Conservation (phyloP, 2,797 vertebrate species). For the Poeciliopsis paucimaculata region DNA sequence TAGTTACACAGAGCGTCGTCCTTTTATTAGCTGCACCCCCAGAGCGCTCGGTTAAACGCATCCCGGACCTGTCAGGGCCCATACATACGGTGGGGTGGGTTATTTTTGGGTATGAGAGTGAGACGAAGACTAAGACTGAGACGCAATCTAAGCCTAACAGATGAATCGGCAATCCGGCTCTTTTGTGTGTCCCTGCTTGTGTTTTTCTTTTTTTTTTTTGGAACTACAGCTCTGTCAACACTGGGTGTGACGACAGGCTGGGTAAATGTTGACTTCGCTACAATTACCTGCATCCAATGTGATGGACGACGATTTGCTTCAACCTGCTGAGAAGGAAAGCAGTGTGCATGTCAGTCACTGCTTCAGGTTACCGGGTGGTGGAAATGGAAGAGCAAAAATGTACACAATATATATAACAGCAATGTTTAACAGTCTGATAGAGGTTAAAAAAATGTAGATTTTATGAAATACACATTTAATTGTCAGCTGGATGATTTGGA, state of each 20-base stretch:
- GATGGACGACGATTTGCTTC: slow-evolving; percentile 32
- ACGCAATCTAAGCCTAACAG: slow-evolving; percentile 26
- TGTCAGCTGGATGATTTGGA: background rate
- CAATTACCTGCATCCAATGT: slow-evolving; percentile 40
- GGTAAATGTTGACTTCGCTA: slow-evolving; percentile 34
- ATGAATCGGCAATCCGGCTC: slow-evolving; percentile 39
- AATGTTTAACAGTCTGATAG: no score
- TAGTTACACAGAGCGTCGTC: slow-evolving; percentile 62
- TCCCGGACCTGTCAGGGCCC: slow-evolving; percentile 57
- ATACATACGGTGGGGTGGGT: slow-evolving; percentile 38
- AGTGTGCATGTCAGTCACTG: background rate
- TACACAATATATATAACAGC: background rate
- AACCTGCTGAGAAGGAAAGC: slow-evolving; percentile 6
- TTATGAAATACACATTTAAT: no score
- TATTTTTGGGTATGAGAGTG: slow-evolving; percentile 64
- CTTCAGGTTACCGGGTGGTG: background rate
- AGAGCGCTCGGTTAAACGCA: slow-evolving; percentile 43
- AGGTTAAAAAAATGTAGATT: background rate
- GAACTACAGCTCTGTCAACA: slow-evolving; percentile 12
- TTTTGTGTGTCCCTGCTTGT: slow-evolving; percentile 39
- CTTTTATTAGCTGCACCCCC: slow-evolving; percentile 58
- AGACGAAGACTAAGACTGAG: slow-evolving; percentile 47
- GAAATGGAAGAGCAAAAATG: background rate
- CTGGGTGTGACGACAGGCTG: slow-evolving; percentile 36
- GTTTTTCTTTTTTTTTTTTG: slow-evolving; percentile 38